Evolutionary conservation across 2,797 vertebrate species (phyloP), one percentile per base, ranked within the genome.

Genomic region (Enteromius unitaeniatus): DNA sequence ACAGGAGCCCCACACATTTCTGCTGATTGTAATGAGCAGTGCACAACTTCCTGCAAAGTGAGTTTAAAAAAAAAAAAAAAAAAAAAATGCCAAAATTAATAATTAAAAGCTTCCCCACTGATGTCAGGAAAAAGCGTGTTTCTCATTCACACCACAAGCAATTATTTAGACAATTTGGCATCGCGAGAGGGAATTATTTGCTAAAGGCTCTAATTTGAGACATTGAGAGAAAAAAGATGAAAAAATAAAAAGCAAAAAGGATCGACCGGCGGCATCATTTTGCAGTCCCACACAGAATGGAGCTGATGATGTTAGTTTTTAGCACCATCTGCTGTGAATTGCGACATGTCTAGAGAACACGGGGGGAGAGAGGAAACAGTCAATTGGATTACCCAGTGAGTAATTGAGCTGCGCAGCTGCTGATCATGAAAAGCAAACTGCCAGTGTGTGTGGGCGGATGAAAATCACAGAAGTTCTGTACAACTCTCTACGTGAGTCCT

Each of bases 21-120:
- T 90, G 88, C 91, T 95, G 93, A 95, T 95, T 95, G 91, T 93
- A 94, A 95, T 93, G 93, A 93, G 92, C 92, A 90, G 91, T 87
- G 91, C 90, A 90, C 90, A 89, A 92, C 91, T 94, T 94, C 93
- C 93, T 93, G 92, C 89, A 26, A 90, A 89, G 91, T 60, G 73
- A 75, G 77, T 17, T 60, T 15, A 6, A 82, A 85, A 93, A 92
- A 93, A 94, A 93, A 94, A 91, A 15, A 9, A 74, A 85, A 93
- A 92, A 93, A 94, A 93, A 94, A 91, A 94, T 94, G 92, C 83
- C 85, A 86, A 94, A 94, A 94, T 94, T 91, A 94, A 93, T 94
- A 89, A 92, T 90, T 91, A 94, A 89, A 90, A 82, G 87, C 90
- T 93, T 93, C 91, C 93, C 92, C 88, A 91, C 92, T 86, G 93